Base-by-base conservation (phyloP, 2,797 vertebrate species). In the Tragelaphus eurycerus region DNA sequence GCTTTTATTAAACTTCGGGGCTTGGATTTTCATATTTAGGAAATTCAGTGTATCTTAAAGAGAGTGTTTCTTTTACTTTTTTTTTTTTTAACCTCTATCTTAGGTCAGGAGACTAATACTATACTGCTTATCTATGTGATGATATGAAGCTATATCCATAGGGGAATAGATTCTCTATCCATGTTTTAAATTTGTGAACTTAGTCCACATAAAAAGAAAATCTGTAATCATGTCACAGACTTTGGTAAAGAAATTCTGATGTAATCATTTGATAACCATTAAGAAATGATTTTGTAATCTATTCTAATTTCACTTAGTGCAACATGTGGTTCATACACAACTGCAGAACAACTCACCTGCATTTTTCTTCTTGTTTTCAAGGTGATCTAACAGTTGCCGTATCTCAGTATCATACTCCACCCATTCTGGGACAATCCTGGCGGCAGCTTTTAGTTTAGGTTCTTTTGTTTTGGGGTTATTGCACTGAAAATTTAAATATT, bases 391-490 rank as follows among this genome's bases (percentile, higher is more conserved):
- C 38, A 99, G 97, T 71, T 96, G 98, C 25, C 99, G 99, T 98
- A 99, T 99, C 98, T 99, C 99, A 1, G 98, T 97, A 98, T 99
- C 99, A 67, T 99, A 99, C 29, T 99, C 98, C 5, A 98, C 98
- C 99, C 99, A 99, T 94, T 99, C 99, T 0, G 99, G 99, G 96
- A 99, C 99, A 78, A 99, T 99, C 86, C 99, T 98, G 7, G 99
- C 98, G 8, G 99, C 99, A 8, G 99, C 99, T 89, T 99, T 98
- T 64, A 99, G 97, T 98, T 99, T 99, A 55, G 99, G 99, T 98
- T 99, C 99, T 98, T 99, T 99, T 93, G 99, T 99, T 97, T 99
- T 99, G n/a, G 99, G 99, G 98, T 99, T 99, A 98, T 99, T 99
- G 98, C 99, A 99, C 99, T 99, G 98, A 55, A 99, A 98, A n/a